phyloP scores from a whole-genome alignment of 1,140 invertebrate species.

The Trachymyrmex cornetzi region DNA sequence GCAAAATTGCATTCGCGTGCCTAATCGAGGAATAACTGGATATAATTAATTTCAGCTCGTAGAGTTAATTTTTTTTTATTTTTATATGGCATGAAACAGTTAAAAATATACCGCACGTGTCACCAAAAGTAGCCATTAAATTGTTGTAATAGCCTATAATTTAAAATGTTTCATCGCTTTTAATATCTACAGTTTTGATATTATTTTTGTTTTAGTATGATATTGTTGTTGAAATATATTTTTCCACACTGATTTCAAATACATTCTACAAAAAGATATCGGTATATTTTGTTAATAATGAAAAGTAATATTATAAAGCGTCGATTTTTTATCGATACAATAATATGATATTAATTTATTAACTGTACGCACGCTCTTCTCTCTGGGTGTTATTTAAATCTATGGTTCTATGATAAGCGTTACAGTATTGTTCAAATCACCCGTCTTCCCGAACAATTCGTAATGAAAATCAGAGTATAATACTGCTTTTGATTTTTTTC shows the following conservation, averaged over 20 bases:
- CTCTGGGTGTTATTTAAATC: neutral
- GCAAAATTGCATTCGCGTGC: constrained; percentile 39
- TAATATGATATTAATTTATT: neutral
- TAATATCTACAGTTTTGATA: neutral
- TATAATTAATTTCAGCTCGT: constrained; percentile 47
- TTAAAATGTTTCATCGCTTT: neutral
- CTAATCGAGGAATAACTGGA: constrained; percentile 56
- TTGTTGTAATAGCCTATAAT: constrained; percentile 14
- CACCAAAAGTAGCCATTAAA: constrained; percentile 18
- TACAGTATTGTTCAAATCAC: neutral
- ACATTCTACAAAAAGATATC: neutral
- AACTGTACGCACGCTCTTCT: neutral
- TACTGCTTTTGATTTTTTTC: constrained; percentile 7
- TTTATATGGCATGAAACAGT: constrained; percentile 15
- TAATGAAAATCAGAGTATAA: neutral
- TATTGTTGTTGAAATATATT: neutral
- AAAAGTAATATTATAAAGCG: constrained; percentile 6
- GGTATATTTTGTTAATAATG: neutral
- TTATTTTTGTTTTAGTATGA: neutral
- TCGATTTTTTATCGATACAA: neutral
- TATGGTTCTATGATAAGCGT: neutral
- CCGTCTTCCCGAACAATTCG: neutral
- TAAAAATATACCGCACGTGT: constrained; percentile 4
- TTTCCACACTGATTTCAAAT: constrained; percentile 20
- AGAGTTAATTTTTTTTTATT: constrained; percentile 35